Evolutionary conservation across 2,797 vertebrate genomes (phyloP).

Genomic region (Chelidonichthys spinosus): DNA sequence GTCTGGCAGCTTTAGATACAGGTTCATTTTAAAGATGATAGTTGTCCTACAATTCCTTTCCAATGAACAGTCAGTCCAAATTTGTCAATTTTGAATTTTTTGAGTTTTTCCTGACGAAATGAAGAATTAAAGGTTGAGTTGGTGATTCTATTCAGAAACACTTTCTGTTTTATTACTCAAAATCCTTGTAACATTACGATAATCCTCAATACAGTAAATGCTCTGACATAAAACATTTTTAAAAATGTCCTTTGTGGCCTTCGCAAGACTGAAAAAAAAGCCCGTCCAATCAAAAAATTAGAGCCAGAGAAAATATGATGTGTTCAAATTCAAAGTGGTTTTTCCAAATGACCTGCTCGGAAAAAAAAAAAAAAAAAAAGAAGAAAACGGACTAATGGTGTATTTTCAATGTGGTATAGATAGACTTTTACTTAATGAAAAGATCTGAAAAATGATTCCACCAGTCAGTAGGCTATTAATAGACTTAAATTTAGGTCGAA

Average conservation of each 20-base stretch:
- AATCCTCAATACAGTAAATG: too few relatives aligned
- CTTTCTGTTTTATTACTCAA: too few relatives aligned
- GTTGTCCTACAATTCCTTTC: not conserved
- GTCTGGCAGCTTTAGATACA: not conserved
- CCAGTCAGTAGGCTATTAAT: not conserved
- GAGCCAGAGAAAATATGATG: too few relatives aligned
- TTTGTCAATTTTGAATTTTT: not conserved
- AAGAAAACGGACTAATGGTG: not conserved
- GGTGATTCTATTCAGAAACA: not conserved
- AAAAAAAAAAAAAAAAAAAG: too few relatives aligned
- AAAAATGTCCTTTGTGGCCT: too few relatives aligned
- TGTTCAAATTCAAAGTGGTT: too few relatives aligned
- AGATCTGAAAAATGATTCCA: not conserved
- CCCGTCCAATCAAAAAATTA: too few relatives aligned
- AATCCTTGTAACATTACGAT: too few relatives aligned
- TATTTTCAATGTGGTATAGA: not conserved
- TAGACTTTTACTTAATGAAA: not conserved
- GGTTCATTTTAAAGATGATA: not conserved
- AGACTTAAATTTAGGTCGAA: conserved; percentile 5
- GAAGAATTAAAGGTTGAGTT: not conserved
- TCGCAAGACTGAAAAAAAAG: too few relatives aligned
- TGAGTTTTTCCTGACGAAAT: not conserved
- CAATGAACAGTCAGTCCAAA: not conserved
- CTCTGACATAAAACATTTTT: too few relatives aligned
- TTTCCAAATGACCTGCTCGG: too few relatives aligned